phyloP scores from a whole-genome alignment of 2,888 invertebrate species.

The Scaeva pyrastri region DNA sequence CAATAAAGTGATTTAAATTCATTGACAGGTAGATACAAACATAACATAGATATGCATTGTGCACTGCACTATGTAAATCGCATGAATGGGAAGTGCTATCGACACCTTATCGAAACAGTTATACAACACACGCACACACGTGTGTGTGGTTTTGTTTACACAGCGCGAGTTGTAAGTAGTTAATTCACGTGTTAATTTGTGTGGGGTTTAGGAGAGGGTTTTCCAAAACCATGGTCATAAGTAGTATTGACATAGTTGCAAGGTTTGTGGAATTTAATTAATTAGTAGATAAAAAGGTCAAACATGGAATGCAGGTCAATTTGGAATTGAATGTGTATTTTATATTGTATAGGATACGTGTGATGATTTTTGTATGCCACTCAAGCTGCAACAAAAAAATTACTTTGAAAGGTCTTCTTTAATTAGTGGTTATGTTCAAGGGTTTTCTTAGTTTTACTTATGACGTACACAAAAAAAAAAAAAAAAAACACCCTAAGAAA shows the following conservation, averaged over 20 bases:
- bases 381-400: too few relatives aligned
- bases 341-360: too few relatives aligned
- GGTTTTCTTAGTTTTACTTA: too few relatives aligned
- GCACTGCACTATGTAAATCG: too few relatives aligned
- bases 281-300: not conserved
- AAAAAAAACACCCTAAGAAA: too few relatives aligned
- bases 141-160: conserved; percentile 32
- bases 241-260: not conserved
- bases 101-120: conserved; percentile 24
- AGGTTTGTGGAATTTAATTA: not conserved
- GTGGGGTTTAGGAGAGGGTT: not conserved
- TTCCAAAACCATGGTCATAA: not conserved
- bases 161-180: not conserved
- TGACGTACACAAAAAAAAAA: too few relatives aligned
- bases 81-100: conserved; percentile 30
- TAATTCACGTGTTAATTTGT: conserved; percentile 10
- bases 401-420: too few relatives aligned
- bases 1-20: conserved; percentile 60
- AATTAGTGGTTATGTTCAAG: too few relatives aligned
- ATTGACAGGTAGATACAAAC: conserved; percentile 30
- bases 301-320: not conserved
- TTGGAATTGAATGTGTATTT: too few relatives aligned
- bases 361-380: too few relatives aligned
- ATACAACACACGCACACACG: not conserved
- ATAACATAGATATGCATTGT: not conserved